Base-by-base conservation (phyloP, 2,113 vertebrate species). In the Candoia aspera region DNA sequence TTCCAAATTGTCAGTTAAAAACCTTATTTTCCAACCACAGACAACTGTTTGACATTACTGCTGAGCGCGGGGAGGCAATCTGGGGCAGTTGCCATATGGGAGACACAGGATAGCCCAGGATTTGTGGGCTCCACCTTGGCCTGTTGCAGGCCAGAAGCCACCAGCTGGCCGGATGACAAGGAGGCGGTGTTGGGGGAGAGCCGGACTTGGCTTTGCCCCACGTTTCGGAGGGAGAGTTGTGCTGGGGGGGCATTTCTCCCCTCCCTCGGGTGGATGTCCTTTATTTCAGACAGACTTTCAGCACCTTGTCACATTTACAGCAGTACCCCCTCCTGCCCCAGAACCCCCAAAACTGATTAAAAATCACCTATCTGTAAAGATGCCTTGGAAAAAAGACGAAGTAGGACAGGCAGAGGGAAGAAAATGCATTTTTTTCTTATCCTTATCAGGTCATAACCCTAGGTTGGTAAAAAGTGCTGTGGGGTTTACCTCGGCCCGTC, bases 11-110 rank as follows among this genome's bases (percentile, higher is more conserved):
- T 89, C 62, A 87, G 87, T 92, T 92, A 62, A 92, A 92, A 92
- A 84, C 91, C 84, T 46, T n/a, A 87, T 92, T 92, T 92, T 92
- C 91, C 91, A 15, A 92, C 91, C 91, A 92, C 91, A 89, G 87
- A 89, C 91, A 92, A 92, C 91, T 92, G 91, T 92, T 92, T 92
- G 73, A 84, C 87, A 92, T 92, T 92, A 92, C 87, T 89, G 91
- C 73, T 1, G 87, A 89, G 87, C 49, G 91, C 89, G 91, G 91
- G 73, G 87, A 92, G 84, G 87, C 88, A 92, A 84, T 92, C 46
- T 2, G 58, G 42, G 91, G 73, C 87, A 55, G 73, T 58, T 55
- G 57, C 73, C 87, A 64, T 87, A 64, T 92, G 87, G 87, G 73
- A 88, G 73, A 84, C 79, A 73, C 91, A 13, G 58, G 57, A 83